Evolutionary conservation across 2,888 invertebrate genomes (phyloP), one percentile per base, ranked within the genome.

Genomic region (Ichneumon xanthorius): DNA sequence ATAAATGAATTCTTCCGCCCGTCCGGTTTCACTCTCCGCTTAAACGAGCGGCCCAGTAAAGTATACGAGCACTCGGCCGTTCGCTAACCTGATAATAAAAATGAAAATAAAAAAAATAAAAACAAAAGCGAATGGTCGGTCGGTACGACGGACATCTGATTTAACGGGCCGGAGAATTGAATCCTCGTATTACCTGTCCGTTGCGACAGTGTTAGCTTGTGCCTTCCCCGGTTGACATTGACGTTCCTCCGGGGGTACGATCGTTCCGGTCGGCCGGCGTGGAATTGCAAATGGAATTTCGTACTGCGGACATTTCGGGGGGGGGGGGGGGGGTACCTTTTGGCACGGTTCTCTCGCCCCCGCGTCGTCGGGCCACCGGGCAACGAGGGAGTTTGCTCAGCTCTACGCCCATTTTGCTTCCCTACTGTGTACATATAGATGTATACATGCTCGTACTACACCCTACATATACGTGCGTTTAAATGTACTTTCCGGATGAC

Each of bases 261-360:
- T 77, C 63, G 77, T 71, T 82, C 71, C 53, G 65, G 19, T 70
- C 55, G 30, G 53, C 19, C 55, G 37, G 40, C 63, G 63, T 48
- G 81, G 71, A 65, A 82, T 82, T 77, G 77, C 82, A 82, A 82
- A 82, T 82, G 71, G 77, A 82, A 82, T 77, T 82, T 77, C 71
- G 65, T 71, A 71, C 71, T 71, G 55, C 82, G 77, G 58, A 61
- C 68, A 75, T 76, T 75, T 70, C 50, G 58, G 26, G 26, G 37
- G 40, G 50, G 58, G 26, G 37, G 40, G 58, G 26, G 37, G 40
- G 11, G 53, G 48, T 72, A 80, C 61, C 73, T 67, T 73, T 73
- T 67, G 73, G 61, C 68, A 40, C 61, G 50, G 63, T 48, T 68
- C 33, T n/a, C 22, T 76, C 37, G 53, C 50, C 26, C 61, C 16